Percentiles rank a stretch among this genome's conserved stretches.
Conservation (phyloP, 1,140 invertebrate genomes). For the Rhagoletis pomonella region DNA sequence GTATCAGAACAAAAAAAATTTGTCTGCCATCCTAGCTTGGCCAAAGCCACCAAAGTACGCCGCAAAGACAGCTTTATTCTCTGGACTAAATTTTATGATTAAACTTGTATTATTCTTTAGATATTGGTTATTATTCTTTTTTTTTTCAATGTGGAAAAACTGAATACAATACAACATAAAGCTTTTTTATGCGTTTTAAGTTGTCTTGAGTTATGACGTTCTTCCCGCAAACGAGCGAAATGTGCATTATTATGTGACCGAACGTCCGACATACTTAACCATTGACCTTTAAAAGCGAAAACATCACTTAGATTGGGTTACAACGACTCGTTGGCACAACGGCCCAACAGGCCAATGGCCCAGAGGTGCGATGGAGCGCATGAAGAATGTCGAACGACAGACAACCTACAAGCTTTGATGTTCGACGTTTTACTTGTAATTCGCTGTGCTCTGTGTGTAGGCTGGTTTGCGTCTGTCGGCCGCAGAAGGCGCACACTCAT, state of each 20-base stretch:
- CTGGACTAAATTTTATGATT: no score
- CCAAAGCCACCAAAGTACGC: neutral
- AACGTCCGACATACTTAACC: slow-evolving; percentile 26
- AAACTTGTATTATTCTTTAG: no score
- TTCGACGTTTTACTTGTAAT: neutral
- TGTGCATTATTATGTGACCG: neutral
- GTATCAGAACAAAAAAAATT: no score
- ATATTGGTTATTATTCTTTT: no score
- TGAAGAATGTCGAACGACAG: neutral
- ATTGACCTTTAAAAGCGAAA: slow-evolving; percentile 40
- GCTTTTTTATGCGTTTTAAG: no score
- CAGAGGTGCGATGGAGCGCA: neutral
- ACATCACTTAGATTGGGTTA: neutral
- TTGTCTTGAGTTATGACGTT: no score
- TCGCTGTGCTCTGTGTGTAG: neutral
- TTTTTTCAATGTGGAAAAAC: no score
- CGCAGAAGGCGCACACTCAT: slow-evolving; percentile 29
- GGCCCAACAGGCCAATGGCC: slow-evolving; percentile 1
- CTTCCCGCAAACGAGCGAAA: no score
- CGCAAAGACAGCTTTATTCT: neutral
- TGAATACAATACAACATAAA: no score
- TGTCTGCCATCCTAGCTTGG: no score
- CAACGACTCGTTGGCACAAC: neutral
- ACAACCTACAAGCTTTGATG: neutral
- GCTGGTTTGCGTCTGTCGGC: neutral